Evolutionary conservation across 2,113 vertebrate genomes (phyloP), one percentile per base, ranked within the genome.

Genomic region (Tachysurus vachellii): DNA sequence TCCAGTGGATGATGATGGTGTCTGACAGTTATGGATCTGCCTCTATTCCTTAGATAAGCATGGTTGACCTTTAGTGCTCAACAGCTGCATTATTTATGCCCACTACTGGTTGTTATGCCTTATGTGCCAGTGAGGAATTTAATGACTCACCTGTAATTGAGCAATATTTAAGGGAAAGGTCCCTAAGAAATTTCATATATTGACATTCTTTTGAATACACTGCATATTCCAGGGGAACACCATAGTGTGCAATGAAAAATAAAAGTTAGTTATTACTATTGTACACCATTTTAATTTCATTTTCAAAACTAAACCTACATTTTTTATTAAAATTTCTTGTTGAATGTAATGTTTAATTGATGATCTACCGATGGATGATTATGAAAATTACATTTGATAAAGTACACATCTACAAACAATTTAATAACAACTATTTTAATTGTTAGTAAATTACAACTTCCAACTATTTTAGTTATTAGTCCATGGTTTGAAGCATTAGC

Each of bases 1-100:
- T 86, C 23, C 59, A 73, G 80, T 85, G n/a, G 86, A 86, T 73
- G 89, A 81, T 85, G 82, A 82, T 88, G 87, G 59, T 84, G 57
- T 81, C 66, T 88, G 86, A 89, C 80, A 89, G 86, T 76, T 82
- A 80, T 81, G 81, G 84, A 89, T 89, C 50, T 88, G 70, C 82
- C 82, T 83, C 82, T 88, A 76, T 88, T 82, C 86, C 70, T 88
- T 76, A 88, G 87, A 90, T 90, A 88, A 89, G 90, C 84, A 88
- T 80, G 87, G 82, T 59, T 90, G 90, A 90, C 90, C 88, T 90
- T 89, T 88, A 86, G 76, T 82, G 56, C 36, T 50, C 84, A 86
- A 89, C 76, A 86, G 76, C 88, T 86, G 88, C 84, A 90, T 90
- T 87, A 90, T 89, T 89, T 90, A 90, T 90, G 87, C 73, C 75